Evolutionary conservation across 2,888 invertebrate genomes (phyloP).

Genomic region (Chrysomela aeneicollis): DNA sequence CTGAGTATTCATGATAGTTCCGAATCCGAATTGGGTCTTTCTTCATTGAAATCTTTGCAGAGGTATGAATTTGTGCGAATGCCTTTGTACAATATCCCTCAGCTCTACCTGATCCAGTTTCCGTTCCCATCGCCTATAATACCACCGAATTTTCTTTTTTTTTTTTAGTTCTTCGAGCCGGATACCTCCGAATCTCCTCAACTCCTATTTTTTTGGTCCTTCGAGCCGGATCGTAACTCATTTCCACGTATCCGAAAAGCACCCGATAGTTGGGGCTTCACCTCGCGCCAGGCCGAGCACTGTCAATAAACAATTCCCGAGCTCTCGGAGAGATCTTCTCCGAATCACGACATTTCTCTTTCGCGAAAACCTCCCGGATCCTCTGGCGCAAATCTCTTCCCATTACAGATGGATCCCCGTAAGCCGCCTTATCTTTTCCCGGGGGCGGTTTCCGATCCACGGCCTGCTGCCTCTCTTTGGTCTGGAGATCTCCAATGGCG

Average conservation of each 20-base stretch:
- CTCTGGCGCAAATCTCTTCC: conserved; percentile 5
- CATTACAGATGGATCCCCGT: conserved; percentile 19
- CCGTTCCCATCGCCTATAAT: no score
- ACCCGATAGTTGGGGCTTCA: not conserved
- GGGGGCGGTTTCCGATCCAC: conserved; percentile 4
- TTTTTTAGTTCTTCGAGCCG: no score
- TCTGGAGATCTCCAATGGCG: conserved; percentile 22
- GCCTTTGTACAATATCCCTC: no score
- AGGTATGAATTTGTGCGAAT: no score
- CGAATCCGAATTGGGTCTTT: no score
- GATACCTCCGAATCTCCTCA: no score
- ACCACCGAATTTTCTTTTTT: no score
- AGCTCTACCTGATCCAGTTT: no score
- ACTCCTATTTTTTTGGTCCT: no score
- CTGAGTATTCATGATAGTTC: no score
- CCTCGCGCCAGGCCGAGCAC: not conserved
- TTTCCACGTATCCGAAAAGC: not conserved
- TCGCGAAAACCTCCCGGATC: not conserved
- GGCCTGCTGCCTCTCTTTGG: conserved; percentile 9
- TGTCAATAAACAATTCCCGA: not conserved
- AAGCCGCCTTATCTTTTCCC: conserved; percentile 23
- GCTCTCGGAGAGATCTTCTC: not conserved
- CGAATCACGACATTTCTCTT: conserved; percentile 1
- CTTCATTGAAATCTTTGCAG: no score
- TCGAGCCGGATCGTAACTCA: no score